A percentile compares a stretch with the other conserved stretches of the same genome.
These are phyloP conservation scores for Sarcophaga rosellei DNA, from an alignment of 2,888 invertebrate genomes.

Conservation along the genomic window DNA sequence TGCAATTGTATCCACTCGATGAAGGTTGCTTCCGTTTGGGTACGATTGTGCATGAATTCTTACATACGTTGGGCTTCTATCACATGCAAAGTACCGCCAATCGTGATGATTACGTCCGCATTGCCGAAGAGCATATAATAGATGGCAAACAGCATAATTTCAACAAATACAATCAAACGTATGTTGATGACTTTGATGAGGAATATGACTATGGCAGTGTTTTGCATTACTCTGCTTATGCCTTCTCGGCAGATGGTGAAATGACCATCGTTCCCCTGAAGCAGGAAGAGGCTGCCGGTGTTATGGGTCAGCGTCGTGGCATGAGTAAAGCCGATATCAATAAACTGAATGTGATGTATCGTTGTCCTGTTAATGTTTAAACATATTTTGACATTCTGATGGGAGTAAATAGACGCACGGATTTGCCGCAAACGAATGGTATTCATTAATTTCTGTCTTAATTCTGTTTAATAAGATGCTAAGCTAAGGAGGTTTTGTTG, in stretches of 20 bases:
- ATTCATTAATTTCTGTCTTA: no score
- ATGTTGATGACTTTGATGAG: constrained; percentile 85
- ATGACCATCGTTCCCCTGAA: constrained; percentile 85
- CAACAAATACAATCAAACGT: constrained; percentile 83
- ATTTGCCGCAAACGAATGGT: no score
- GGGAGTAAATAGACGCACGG: no score
- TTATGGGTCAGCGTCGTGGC: constrained; percentile 75
- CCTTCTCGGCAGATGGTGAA: constrained; percentile 87
- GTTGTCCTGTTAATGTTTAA: constrained; percentile 70
- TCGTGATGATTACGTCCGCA: constrained; percentile 86
- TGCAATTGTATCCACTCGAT: constrained; percentile 73
- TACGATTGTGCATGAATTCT: constrained; percentile 88
- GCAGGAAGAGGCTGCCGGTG: constrained; percentile 67
- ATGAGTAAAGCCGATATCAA: constrained; percentile 76
- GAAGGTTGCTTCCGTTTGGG: constrained; percentile 78
- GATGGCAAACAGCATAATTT: constrained; percentile 86
- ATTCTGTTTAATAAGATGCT: no score
- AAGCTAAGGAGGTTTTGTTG: no score
- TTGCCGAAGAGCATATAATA: constrained; percentile 81
- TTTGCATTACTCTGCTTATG: constrained; percentile 89
- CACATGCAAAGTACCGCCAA: constrained; percentile 91
- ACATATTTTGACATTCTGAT: background rate
- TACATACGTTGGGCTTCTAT: constrained; percentile 89
- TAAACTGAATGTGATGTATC: constrained; percentile 78
- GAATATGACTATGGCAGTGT: constrained; percentile 90